Evolutionary conservation across 64 coral and sea anemone genomes (phyloP), one percentile per base, ranked within the genome.

Genomic region (Stylophora pistillata): DNA sequence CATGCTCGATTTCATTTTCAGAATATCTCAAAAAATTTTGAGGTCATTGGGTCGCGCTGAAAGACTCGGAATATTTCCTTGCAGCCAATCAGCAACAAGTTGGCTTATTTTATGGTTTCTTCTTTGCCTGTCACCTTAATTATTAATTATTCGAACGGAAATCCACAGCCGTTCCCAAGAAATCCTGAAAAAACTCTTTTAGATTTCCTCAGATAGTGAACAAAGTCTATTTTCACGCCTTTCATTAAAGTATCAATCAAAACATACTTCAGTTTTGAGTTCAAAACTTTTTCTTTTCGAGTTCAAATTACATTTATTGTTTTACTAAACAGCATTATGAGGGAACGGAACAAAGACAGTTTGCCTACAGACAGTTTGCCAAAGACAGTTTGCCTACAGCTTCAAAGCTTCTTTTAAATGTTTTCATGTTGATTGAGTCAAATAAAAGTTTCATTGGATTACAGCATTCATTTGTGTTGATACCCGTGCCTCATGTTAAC

Each of bases 1-100:
- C 21, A 84, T n/a, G 80, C 32, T 69, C 65, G 58, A 84, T 41
- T 84, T 69, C 31, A 69, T 84, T 84, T 69, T 70, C 80, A 53
- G 60, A 31, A 57, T 79, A 79, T 26, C 59, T 79, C 62, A 26
- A 68, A 69, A 68, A 4, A 53, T 15, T 1, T 4, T 21, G 15
- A 25, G 37, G 62, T 68, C 28, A 55, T 10, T 28, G 14, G 30
- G 61, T 52, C 21, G 30, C 20, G 26, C 13, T 28, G 53, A 34
- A 47, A 47, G 59, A 63, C 60, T 64, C 58, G 26, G 18, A 84
- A 34, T 47, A 84, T 82, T 82, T 66, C 57, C 59, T 29, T 2
- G 16, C 5, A 14, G 23, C 62, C 62, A 84, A 70, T 69, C 79
- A 84, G 52, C 47, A 53, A 20, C 25, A 20, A 68, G 62, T 21